phyloP scores from a whole-genome alignment of 2,797 vertebrate genomes.

The Poeciliopsis turneri region DNA sequence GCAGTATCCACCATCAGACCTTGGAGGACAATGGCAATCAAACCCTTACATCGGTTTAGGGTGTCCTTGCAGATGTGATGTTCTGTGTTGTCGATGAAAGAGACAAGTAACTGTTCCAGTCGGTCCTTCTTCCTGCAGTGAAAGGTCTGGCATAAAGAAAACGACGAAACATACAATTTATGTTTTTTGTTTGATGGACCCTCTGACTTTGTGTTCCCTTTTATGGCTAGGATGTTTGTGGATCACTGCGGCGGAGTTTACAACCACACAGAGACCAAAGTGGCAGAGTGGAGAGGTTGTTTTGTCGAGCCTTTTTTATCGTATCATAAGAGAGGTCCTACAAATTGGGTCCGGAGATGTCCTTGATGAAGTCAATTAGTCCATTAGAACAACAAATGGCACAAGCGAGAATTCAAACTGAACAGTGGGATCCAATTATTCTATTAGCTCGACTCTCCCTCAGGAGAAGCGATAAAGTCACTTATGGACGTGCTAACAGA shows the following conservation, averaged over 20 bases:
- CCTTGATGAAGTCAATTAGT: slow-evolving; percentile 60
- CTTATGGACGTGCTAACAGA: slow-evolving; percentile 61
- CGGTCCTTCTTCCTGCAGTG: slow-evolving; percentile 27
- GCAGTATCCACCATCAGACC: slow-evolving; percentile 41
- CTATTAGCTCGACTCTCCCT: slow-evolving; percentile 65
- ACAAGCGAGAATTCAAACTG: slow-evolving; percentile 64
- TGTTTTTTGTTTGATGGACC: slow-evolving; percentile 27
- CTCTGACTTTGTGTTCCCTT: slow-evolving; percentile 39
- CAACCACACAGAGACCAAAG: slow-evolving; percentile 40
- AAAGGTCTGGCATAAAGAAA: slow-evolving; percentile 28
- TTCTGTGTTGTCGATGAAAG: slow-evolving; percentile 35
- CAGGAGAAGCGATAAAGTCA: slow-evolving; percentile 66
- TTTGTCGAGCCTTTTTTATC: slow-evolving; percentile 11
- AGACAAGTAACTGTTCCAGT: slow-evolving; percentile 41
- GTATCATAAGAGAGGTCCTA: slow-evolving; percentile 34
- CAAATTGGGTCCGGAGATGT: slow-evolving; percentile 43
- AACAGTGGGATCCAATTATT: slow-evolving; percentile 69
- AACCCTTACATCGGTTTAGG: slow-evolving; percentile 36
- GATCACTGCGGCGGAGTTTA: slow-evolving; percentile 53
- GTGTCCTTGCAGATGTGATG: slow-evolving; percentile 51
- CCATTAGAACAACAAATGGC: slow-evolving; percentile 51
- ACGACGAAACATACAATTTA: slow-evolving; percentile 30
- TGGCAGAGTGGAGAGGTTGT: slow-evolving; percentile 29
- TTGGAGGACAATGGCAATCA: slow-evolving; percentile 42
- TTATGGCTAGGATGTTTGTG: slow-evolving; percentile 53